phyloP scores from a whole-genome alignment of 1,140 invertebrate genomes.

The Plectus sambesii region DNA sequence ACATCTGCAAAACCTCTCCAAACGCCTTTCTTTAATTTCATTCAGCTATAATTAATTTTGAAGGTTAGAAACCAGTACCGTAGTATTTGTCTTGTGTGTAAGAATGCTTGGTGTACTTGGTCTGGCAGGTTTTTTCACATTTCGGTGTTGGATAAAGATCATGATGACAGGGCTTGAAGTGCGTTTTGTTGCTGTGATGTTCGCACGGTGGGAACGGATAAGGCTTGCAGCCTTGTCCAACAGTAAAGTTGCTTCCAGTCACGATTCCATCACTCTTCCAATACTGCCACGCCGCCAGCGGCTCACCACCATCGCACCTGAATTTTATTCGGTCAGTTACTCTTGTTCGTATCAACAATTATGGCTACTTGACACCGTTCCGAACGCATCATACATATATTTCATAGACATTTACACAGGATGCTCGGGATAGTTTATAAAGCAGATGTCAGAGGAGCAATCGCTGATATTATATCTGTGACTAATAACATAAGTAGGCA shows the following conservation, averaged over 20 bases:
- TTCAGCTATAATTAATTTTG: constrained; percentile 30
- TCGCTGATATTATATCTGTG: too few species aligned
- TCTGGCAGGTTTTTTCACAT: constrained; percentile 61
- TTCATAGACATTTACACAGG: too few species aligned
- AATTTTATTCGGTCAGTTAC: too few species aligned
- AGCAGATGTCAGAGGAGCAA: too few species aligned
- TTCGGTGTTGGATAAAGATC: too few species aligned
- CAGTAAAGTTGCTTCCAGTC: constrained; percentile 67
- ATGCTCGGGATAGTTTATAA: too few species aligned
- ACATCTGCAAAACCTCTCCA: too few species aligned
- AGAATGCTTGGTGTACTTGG: constrained; percentile 55
- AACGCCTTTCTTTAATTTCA: too few species aligned
- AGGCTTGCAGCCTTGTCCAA: constrained; percentile 65
- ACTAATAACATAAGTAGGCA: too few species aligned
- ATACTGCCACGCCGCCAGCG: constrained; percentile 66
- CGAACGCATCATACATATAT: too few species aligned
- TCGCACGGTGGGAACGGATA: constrained; percentile 66
- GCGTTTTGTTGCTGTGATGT: constrained; percentile 68
- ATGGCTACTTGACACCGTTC: neutral
- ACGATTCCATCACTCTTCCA: constrained; percentile 61
- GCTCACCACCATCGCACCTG: constrained; percentile 68
- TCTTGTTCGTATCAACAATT: too few species aligned
- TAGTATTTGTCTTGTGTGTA: constrained; percentile 67
- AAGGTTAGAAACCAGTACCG: constrained; percentile 50
- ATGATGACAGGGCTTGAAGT: too few species aligned